phyloP scores from a whole-genome alignment of 1,140 invertebrate genomes.

The Melipona quadrifasciata region DNA sequence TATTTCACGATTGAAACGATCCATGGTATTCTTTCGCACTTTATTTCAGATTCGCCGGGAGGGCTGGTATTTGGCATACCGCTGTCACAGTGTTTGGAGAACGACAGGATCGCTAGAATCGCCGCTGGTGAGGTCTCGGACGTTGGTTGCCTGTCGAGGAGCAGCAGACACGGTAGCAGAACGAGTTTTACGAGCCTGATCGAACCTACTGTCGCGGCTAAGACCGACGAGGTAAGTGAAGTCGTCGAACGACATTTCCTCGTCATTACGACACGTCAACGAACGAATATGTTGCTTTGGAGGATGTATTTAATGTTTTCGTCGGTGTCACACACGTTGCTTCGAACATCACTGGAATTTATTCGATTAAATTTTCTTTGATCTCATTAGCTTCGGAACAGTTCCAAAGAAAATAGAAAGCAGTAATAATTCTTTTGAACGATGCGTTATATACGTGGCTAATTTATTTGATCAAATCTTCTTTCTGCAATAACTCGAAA shows the following conservation, averaged over 20 bases:
- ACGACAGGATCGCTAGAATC: slow-evolving; percentile 84
- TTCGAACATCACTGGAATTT: not conserved
- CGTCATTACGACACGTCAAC: not conserved
- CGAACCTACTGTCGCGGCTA: slow-evolving; percentile 80
- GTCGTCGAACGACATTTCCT: too few relatives aligned
- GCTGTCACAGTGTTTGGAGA: slow-evolving; percentile 90
- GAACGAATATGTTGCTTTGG: not conserved
- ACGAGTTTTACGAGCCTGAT: slow-evolving; percentile 87
- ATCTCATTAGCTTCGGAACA: not conserved
- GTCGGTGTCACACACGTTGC: not conserved
- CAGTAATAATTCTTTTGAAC: not conserved
- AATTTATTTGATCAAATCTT: too few relatives aligned
- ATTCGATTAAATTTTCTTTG: not conserved
- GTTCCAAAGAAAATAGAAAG: not conserved
- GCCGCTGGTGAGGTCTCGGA: slow-evolving; percentile 76
- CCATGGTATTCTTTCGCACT: slow-evolving; percentile 6
- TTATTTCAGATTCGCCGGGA: slow-evolving; percentile 78
- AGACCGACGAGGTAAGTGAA: slow-evolving; percentile 85
- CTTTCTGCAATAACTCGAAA: too few relatives aligned
- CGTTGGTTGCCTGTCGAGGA: slow-evolving; percentile 74
- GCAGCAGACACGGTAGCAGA: slow-evolving; percentile 84
- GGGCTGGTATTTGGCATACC: slow-evolving; percentile 92
- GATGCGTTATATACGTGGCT: too few relatives aligned
- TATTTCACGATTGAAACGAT: not conserved
- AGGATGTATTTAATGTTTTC: not conserved